Evolutionary conservation across 2,113 vertebrate species (phyloP).

Genomic region (Artemisiospiza belli): DNA sequence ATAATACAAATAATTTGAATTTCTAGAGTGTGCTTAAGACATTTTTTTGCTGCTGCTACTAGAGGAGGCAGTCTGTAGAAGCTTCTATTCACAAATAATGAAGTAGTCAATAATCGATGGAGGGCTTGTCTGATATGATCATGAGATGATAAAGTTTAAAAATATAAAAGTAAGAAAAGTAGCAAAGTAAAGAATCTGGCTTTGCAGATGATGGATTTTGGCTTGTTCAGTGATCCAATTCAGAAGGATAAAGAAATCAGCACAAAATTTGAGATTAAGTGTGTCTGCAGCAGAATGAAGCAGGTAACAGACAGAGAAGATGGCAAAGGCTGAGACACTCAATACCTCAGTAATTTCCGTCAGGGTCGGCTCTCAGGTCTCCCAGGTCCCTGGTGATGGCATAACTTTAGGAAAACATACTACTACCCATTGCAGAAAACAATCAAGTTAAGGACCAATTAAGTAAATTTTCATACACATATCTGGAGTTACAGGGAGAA

Average conservation of each 20-base stretch:
- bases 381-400: neutral
- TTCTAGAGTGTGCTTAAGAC: neutral
- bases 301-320: neutral
- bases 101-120: neutral
- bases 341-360: neutral
- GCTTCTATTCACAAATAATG: neutral
- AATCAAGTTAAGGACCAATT: neutral
- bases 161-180: neutral
- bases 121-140: neutral
- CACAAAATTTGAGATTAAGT: neutral
- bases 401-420: neutral
- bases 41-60: neutral
- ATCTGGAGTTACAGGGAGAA: neutral
- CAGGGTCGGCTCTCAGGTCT: neutral
- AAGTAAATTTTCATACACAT: neutral
- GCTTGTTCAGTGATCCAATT: neutral
- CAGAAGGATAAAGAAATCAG: neutral
- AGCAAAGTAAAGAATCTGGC: neutral
- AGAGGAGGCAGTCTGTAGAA: neutral
- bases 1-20: neutral
- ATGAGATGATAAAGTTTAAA: neutral
- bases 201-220: neutral
- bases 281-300: neutral
- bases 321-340: neutral
- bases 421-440: neutral